Evolutionary conservation across 2,888 invertebrate species (phyloP).

Genomic region (Torymus auratus): DNA sequence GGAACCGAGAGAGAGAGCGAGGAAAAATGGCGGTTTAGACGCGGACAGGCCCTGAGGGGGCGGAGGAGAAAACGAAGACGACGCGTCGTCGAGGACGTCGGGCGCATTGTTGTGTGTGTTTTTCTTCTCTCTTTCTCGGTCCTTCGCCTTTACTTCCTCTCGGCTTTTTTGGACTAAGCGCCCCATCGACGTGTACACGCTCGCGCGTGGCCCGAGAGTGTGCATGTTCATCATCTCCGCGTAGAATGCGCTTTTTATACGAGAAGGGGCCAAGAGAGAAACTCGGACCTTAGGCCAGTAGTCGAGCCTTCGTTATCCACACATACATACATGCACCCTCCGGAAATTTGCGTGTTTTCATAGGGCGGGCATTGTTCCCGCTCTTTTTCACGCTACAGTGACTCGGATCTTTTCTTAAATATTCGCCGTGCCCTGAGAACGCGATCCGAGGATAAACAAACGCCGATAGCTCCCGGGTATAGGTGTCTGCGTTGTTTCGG

Average conservation of each 20-base stretch:
- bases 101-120: constrained; percentile 27
- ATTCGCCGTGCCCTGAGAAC: background rate
- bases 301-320: constrained; percentile 13
- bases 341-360: background rate
- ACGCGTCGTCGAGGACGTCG: background rate
- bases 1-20: background rate
- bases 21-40: constrained; percentile 49
- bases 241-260: constrained; percentile 39
- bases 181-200: constrained; percentile 2
- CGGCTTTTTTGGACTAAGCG: constrained; percentile 31
- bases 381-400: background rate
- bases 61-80: background rate
- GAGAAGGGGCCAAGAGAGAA: background rate
- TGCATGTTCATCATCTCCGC: constrained; percentile 6
- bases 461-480: background rate
- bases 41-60: background rate
- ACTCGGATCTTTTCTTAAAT: constrained; percentile 2
- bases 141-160: background rate
- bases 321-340: background rate
- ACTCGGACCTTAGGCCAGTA: too few species aligned
- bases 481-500: background rate
- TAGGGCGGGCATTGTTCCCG: background rate
- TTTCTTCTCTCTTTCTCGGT: background rate
- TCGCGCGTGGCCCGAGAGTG: background rate
- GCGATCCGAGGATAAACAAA: constrained; percentile 12